Percentiles rank a stretch among this genome's conserved stretches.
phyloP scores from a whole-genome alignment of 2,797 vertebrate genomes.

The Siniperca scherzeri region DNA sequence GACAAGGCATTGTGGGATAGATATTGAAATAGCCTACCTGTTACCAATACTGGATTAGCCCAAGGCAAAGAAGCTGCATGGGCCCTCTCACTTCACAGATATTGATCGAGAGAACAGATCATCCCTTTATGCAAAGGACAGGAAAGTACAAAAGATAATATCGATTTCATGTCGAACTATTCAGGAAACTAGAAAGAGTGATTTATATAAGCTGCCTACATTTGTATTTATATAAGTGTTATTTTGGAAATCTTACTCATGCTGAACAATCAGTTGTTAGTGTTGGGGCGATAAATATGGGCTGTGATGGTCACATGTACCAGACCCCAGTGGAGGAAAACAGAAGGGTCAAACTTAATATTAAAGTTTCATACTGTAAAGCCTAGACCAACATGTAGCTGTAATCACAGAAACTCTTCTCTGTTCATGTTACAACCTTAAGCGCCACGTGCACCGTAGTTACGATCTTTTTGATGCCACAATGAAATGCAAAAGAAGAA shows the following conservation, averaged over 20 bases:
- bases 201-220: constrained; percentile 79
- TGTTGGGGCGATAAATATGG: constrained; percentile 23
- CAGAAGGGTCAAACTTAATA: not conserved
- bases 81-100: constrained; percentile 48
- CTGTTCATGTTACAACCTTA: not conserved
- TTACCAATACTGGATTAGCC: constrained; percentile 49
- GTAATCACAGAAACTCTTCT: not conserved
- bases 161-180: constrained; percentile 62
- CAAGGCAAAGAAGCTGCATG: constrained; percentile 50
- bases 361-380: not conserved
- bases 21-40: constrained; percentile 53
- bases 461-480: not conserved
- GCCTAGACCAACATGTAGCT: not conserved
- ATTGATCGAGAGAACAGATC: constrained; percentile 71
- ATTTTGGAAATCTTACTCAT: constrained; percentile 40
- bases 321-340: not conserved
- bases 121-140: constrained; percentile 59
- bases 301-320: not conserved
- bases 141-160: constrained; percentile 47
- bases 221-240: constrained; percentile 73
- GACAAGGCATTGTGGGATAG: constrained; percentile 49
- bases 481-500: not conserved
- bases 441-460: not conserved
- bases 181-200: constrained; percentile 36
- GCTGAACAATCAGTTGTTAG: constrained; percentile 24